These are phyloP conservation scores for Bombus polaris DNA, from an alignment of 1,140 invertebrate species.

Conservation along the genomic window DNA sequence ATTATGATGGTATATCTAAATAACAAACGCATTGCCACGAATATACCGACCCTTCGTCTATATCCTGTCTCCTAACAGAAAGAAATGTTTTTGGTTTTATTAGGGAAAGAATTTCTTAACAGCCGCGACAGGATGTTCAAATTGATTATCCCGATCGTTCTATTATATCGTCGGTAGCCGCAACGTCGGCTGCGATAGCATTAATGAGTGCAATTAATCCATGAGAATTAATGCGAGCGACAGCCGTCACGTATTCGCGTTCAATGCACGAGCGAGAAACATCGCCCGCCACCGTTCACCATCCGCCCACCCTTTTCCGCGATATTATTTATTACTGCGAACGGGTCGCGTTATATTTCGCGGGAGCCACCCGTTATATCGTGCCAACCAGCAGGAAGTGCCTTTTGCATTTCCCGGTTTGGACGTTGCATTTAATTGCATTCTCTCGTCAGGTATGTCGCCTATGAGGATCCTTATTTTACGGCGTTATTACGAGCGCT, in stretches of 20 bases:
- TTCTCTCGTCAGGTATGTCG: constrained; percentile 47
- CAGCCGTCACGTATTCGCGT: constrained; percentile 62
- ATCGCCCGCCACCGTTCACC: not conserved
- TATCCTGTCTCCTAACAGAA: too few species aligned
- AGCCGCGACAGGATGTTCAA: not conserved
- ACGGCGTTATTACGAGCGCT: constrained; percentile 28
- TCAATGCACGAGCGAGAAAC: constrained; percentile 14
- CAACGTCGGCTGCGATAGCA: constrained; percentile 32
- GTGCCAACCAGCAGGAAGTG: constrained; percentile 46
- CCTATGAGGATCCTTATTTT: constrained; percentile 46
- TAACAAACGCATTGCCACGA: too few species aligned
- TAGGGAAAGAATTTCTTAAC: not conserved
- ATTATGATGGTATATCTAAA: too few species aligned
- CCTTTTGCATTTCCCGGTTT: constrained; percentile 64
- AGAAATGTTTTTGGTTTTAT: not conserved
- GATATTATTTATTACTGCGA: constrained; percentile 69
- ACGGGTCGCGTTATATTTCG: constrained; percentile 60
- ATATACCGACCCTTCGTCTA: too few species aligned
- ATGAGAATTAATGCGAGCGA: constrained; percentile 61
- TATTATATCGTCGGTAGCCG: constrained; percentile 1
- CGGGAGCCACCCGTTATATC: constrained; percentile 43
- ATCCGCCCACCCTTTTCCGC: constrained; percentile 24
- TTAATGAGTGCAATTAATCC: constrained; percentile 73
- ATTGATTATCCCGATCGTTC: constrained; percentile 34
- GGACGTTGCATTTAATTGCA: constrained; percentile 70